phyloP scores from a whole-genome alignment of 2,797 vertebrate genomes.

The Myripristis jacobus region DNA sequence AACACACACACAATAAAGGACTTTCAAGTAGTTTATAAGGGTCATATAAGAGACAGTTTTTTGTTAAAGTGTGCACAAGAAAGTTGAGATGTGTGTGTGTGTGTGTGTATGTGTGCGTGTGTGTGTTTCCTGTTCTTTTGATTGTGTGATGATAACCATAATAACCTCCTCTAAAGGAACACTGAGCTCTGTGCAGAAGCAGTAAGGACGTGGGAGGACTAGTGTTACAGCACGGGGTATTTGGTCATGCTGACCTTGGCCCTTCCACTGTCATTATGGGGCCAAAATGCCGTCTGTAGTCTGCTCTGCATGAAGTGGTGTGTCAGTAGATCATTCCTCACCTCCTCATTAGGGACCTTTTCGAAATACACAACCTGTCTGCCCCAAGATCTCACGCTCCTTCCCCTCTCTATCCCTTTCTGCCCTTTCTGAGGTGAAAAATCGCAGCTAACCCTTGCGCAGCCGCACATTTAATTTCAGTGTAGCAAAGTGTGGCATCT shows the following conservation, averaged over 20 bases:
- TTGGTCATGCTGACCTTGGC: conserved; percentile 59
- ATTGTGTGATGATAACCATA: conserved; percentile 8
- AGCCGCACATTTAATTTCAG: conserved; percentile 35
- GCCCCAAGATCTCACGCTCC: neutral
- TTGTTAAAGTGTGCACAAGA: conserved; percentile 16
- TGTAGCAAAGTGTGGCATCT: conserved; percentile 15
- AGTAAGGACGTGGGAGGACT: conserved; percentile 34
- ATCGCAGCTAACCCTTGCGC: conserved; percentile 31
- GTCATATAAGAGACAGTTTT: conserved; percentile 3
- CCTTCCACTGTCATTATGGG: conserved; percentile 38
- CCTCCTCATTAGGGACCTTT: conserved; percentile 57
- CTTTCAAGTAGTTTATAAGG: conserved; percentile 40
- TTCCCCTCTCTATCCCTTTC: conserved; percentile 24
- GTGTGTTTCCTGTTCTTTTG: neutral
- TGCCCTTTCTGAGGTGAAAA: conserved; percentile 36
- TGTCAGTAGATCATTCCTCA: conserved; percentile 65
- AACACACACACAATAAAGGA: conserved; percentile 28
- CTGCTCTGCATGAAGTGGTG: conserved; percentile 41
- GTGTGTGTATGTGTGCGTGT: conserved; percentile 18
- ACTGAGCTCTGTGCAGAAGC: conserved; percentile 48
- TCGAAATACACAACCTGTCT: conserved; percentile 29
- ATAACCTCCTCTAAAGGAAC: conserved; percentile 39
- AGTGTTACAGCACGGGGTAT: conserved; percentile 24
- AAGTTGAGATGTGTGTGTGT: conserved; percentile 5
- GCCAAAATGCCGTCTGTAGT: conserved; percentile 48